Base-by-base conservation (phyloP, 2,113 vertebrate species). In the Aldabrachelys gigantea region DNA sequence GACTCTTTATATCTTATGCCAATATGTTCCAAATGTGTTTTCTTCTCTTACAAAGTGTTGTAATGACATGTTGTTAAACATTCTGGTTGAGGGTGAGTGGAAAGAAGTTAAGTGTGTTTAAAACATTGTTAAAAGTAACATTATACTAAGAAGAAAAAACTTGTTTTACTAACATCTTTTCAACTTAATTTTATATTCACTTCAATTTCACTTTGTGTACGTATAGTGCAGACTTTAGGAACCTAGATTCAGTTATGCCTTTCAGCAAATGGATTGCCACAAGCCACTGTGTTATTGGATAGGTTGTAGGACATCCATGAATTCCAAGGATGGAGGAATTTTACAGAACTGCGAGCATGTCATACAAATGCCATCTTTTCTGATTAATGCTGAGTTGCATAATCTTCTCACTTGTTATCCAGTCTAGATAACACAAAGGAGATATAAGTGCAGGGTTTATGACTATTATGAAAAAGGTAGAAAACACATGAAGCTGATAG, bases 401-500 rank as follows among this genome's bases (percentile, higher is more conserved):
- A 25, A 38, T 29, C 86, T 87, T 86, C 41, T 19, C 17, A 8
- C 5, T 10, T 93, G 87, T 21, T 3, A 88, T 76, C 88, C 54
- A 54, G n/a, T 9, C 27, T 54, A 47, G 82, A 65, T 54, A 75
- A 44, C 11, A 16, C 31, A 47, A 85, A 90, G 76, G 49, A 84
- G 84, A 69, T 65, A 13, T 0, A 35, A 11, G 21, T 84, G 49
- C 72, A 81, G 94, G 76, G 50, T 95, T 95, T 2, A 0, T 91
- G 80, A 88, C 53, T 81, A 10, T 44, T 75, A 5, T 27, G 53
- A 53, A 90, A 95, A 54, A 91, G 65, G 50, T 0, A 5, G 44
- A 78, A 85, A 82, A 62, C 35, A 2, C 59, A 96, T 80, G 91
- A 95, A 96, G 59, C 29, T 85, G 80, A 62, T 84, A 76, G 78